Conservation (phyloP, 2,113 vertebrate species). For the Strix uralensis region DNA sequence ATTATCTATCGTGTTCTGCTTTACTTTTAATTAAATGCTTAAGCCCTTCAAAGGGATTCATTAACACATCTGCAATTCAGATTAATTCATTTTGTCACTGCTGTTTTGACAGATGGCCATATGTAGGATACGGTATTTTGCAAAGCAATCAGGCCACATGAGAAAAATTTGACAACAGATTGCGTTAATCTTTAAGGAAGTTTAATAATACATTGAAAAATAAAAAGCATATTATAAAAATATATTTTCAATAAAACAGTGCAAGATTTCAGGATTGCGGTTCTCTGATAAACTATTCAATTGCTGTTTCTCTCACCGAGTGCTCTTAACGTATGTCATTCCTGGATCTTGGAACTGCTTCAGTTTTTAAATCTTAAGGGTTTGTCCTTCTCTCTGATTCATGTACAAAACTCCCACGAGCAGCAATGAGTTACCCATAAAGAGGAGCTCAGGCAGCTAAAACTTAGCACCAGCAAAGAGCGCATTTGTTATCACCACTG, state of each 20-base stretch:
- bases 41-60: conserved; percentile 71
- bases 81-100: conserved; percentile 68
- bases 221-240: conserved; percentile 33
- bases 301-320: background rate
- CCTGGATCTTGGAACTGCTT: background rate
- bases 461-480: background rate
- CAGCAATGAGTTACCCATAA: conserved; percentile 1
- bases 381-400: conserved; percentile 21
- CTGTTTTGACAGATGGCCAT: conserved; percentile 70
- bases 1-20: conserved; percentile 43
- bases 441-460: background rate
- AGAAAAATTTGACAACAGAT: conserved; percentile 62
- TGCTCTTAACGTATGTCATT: background rate
- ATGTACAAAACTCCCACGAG: background rate
- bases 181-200: conserved; percentile 42
- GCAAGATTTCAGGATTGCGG: background rate
- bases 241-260: conserved; percentile 9
- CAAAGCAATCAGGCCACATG: conserved; percentile 37
- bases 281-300: background rate
- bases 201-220: conserved; percentile 48
- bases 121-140: conserved; percentile 54
- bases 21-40: conserved; percentile 74
- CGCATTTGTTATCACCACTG: background rate
- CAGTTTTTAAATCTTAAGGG: background rate
- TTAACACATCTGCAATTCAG: conserved; percentile 73